Conservation (phyloP, 2,888 invertebrate species). For the Heliconius ismenius region DNA sequence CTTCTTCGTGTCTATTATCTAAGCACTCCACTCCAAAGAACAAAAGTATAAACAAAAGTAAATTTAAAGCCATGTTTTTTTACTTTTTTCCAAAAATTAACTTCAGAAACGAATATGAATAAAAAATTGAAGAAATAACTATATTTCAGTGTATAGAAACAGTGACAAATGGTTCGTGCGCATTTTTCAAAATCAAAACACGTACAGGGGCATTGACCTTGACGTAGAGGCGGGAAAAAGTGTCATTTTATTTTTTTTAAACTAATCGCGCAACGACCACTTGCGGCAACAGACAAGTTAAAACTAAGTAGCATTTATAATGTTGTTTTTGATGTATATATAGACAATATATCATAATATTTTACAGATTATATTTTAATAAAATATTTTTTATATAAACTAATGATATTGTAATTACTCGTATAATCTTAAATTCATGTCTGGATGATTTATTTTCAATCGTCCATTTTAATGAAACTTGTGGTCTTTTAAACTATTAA, state of each 20-base stretch:
- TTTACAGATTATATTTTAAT: neutral
- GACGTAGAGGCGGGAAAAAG: conserved; percentile 42
- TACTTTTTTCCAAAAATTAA: neutral
- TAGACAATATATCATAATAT: neutral
- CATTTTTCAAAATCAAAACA: conserved; percentile 45
- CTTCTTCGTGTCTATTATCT: conserved; percentile 56
- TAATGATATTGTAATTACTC: neutral
- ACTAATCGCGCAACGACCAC: conserved; percentile 35
- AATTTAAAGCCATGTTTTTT: conserved; percentile 32
- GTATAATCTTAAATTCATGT: neutral
- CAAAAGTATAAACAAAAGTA: conserved; percentile 33
- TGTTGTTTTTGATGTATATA: neutral
- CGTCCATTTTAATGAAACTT: neutral
- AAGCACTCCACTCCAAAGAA: conserved; percentile 37
- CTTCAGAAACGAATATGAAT: neutral
- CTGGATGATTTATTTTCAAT: neutral
- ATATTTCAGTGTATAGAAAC: conserved; percentile 22
- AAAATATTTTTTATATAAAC: neutral
- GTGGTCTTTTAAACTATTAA: neutral
- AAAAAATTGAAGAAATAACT: conserved; percentile 29
- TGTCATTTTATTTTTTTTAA: conserved; percentile 36
- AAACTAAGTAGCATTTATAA: conserved; percentile 40
- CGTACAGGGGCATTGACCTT: conserved; percentile 43
- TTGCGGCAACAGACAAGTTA: conserved; percentile 36
- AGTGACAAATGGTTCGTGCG: conserved; percentile 36